A percentile compares a stretch with the other conserved stretches of the same genome.
These are phyloP conservation scores for Cladopsammia gracilis DNA, from an alignment of 64 coral and sea anemone species.

Conservation along the genomic window DNA sequence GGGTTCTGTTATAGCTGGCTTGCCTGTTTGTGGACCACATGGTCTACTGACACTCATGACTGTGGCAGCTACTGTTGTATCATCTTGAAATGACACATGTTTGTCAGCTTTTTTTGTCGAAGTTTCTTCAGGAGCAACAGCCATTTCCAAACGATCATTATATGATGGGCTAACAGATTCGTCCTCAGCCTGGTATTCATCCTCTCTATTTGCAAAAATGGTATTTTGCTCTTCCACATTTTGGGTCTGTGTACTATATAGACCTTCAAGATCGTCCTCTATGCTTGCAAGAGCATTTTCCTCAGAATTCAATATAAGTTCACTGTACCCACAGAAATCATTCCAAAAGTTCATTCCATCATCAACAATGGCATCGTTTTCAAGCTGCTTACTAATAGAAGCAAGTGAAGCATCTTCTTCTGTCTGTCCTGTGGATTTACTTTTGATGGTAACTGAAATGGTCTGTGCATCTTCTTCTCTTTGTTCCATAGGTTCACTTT, in stretches of 20 bases:
- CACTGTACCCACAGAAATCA: background rate
- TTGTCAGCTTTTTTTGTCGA: background rate
- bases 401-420: background rate
- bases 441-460: background rate
- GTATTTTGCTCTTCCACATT: background rate
- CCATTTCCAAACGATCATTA: no score
- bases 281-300: slow-evolving; percentile 51
- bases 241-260: background rate
- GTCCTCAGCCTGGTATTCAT: no score
- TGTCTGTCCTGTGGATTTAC: background rate
- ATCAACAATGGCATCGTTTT: background rate
- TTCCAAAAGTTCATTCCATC: background rate
- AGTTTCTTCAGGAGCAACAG: background rate
- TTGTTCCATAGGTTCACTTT: background rate
- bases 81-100: background rate
- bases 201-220: background rate
- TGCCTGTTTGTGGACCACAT: background rate
- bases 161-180: background rate
- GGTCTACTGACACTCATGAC: background rate
- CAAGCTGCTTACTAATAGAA: slow-evolving; percentile 14
- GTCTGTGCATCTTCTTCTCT: background rate
- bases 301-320: slow-evolving; percentile 19
- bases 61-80: background rate
- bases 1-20: slow-evolving; percentile 1
- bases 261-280: slow-evolving; percentile 32